These are phyloP conservation scores for Campoletis sonorensis DNA, from an alignment of 1,140 invertebrate species.

Conservation along the genomic window DNA sequence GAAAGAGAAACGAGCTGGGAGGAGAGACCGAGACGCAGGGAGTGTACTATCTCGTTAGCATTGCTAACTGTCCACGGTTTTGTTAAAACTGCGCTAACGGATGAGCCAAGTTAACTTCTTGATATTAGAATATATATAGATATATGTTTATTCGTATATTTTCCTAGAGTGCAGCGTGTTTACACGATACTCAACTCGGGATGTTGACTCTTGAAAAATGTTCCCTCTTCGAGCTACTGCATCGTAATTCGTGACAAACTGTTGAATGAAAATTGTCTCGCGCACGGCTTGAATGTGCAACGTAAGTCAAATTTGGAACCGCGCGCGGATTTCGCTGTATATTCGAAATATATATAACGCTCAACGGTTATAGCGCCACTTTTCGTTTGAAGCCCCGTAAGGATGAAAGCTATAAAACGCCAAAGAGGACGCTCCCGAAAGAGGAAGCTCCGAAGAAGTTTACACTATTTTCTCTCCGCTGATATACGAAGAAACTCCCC, in stretches of 20 bases:
- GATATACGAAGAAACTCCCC: background rate
- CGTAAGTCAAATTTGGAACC: background rate
- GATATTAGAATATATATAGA: no score
- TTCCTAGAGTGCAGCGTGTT: slow-evolving; percentile 13
- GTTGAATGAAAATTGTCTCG: slow-evolving; percentile 34
- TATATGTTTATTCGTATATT: background rate
- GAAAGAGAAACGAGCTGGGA: background rate
- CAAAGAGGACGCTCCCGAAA: background rate
- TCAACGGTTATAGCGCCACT: slow-evolving; percentile 20
- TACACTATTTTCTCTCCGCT: slow-evolving; percentile 1
- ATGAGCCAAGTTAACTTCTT: slow-evolving; percentile 27
- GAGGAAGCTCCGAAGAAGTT: slow-evolving; percentile 17
- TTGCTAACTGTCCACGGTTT: slow-evolving; percentile 2
- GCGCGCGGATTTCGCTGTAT: background rate
- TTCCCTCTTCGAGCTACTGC: slow-evolving; percentile 10
- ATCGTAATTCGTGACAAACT: slow-evolving; percentile 1
- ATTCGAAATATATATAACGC: background rate
- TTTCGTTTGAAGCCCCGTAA: slow-evolving; percentile 34
- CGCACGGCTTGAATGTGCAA: background rate
- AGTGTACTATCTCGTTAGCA: slow-evolving; percentile 17
- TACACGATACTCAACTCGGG: slow-evolving; percentile 9
- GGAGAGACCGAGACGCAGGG: background rate
- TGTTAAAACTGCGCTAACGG: slow-evolving; percentile 11
- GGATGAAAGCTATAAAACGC: slow-evolving; percentile 3
- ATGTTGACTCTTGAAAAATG: slow-evolving; percentile 16